These are phyloP conservation scores for Chrysaora quinquecirrha DNA, from an alignment of 30 jellyfish, hydroid and myxozoan species.

Conservation along the genomic window DNA sequence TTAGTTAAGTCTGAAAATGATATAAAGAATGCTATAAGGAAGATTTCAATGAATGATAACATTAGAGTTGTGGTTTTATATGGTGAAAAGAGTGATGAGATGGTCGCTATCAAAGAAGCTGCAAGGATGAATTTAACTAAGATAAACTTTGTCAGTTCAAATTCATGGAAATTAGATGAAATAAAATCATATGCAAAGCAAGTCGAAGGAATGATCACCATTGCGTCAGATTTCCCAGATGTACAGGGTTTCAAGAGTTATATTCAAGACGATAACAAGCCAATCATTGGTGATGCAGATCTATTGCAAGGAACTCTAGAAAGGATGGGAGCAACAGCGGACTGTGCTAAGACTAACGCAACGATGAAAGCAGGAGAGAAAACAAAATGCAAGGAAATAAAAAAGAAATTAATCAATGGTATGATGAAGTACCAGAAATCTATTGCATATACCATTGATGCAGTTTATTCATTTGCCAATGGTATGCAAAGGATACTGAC, in stretches of 20 bases:
- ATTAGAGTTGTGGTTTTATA: conserved; percentile 74
- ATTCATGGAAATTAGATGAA: conserved; percentile 52
- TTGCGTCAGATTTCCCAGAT: conserved; percentile 36
- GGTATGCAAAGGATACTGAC: conserved; percentile 39
- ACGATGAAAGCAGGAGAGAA: conserved; percentile 18
- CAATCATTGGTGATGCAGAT: conserved; percentile 24
- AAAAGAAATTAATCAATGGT: conserved; percentile 24
- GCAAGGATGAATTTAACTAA: conserved; percentile 46
- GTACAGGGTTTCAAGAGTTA: conserved; percentile 54
- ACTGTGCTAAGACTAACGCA: conserved; percentile 18
- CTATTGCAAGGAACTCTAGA: conserved; percentile 58
- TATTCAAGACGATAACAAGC: conserved; percentile 47
- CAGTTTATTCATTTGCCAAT: conserved; percentile 70
- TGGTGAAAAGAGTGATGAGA: conserved; percentile 43
- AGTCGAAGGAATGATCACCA: conserved; percentile 85
- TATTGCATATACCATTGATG: conserved; percentile 74
- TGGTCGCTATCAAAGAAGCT: conserved; percentile 46
- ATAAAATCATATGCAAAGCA: conserved; percentile 34
- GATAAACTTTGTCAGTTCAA: conserved; percentile 69
- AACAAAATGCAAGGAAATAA: conserved; percentile 42
- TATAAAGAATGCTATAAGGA: conserved; percentile 31
- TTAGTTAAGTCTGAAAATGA: conserved; percentile 29
- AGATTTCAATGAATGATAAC: conserved; percentile 36
- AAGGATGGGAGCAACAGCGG: conserved; percentile 26
- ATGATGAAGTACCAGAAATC: conserved; percentile 1